Evolutionary conservation across 2,113 vertebrate genomes (phyloP), one percentile per base, ranked within the genome.

Genomic region (Elaphurus davidianus): DNA sequence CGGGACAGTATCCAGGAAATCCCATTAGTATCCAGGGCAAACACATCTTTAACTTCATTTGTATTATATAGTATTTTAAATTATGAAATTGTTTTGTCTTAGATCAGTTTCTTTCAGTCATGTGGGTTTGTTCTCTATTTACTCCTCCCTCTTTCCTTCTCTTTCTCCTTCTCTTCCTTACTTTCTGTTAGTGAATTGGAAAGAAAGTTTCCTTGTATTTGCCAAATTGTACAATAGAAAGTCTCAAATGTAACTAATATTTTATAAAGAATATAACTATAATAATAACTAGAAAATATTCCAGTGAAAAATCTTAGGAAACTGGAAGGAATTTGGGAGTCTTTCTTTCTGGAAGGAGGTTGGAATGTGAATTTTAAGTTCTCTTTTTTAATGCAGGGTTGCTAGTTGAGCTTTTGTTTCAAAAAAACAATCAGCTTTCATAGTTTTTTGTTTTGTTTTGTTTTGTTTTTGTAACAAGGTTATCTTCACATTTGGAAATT

Each of bases 401-500:
- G 47, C 7, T 57, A 84, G 21, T 23, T 62, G 81, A 85, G 23
- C 6, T 84, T 64, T 82, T 87, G 25, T 83, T 97, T 96, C 45
- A 45, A 45, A 43, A 43, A 40, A 88, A 40, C 28, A 54, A 28
- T 36, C 45, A 27, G 11, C 19, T 82, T 87, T 17, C 6, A 3
- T 12, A 43, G 28, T 64, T 82, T 19, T 94, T 90, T 50, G 47
- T 2, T 50, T 43, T 50, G 47, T 2, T 50, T 43, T 43, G 43
- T 30, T n/a, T 64, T 36, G 36, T 40, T 40, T n/a, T 79, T 9
- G 10, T 54, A 47, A 74, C 54, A 82, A 91, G 17, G 33, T 89
- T 85, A 33, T 90, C 27, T 94, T 97, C 45, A 93, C 55, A 45
- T 95, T 91, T 91, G 30, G 50, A 87, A 93, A 92, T 87, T 47